phyloP scores from a whole-genome alignment of 23 tunicate genomes.

The Styela plicata region DNA sequence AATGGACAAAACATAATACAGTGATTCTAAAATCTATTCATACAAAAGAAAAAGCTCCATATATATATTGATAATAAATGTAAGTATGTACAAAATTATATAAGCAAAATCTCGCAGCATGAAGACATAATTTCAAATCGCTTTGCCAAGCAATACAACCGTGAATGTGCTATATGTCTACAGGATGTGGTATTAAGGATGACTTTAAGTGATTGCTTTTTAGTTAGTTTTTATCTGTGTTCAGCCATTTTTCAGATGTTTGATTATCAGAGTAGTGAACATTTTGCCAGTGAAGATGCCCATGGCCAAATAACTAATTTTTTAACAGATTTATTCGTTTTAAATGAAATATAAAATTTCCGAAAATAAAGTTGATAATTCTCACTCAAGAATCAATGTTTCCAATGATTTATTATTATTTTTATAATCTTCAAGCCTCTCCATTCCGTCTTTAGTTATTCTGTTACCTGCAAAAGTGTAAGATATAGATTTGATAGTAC shows the following conservation, averaged over 20 bases:
- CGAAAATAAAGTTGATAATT: no score
- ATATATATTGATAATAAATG: neutral
- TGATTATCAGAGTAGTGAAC: neutral
- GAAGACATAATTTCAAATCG: neutral
- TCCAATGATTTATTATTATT: neutral
- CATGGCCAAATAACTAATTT: no score
- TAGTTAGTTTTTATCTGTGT: neutral
- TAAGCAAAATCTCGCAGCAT: neutral
- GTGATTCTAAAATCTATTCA: neutral
- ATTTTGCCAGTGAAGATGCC: no score
- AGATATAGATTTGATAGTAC: no score
- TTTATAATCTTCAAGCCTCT: constrained; percentile 7
- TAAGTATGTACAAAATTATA: neutral
- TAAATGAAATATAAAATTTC: neutral
- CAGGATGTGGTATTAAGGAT: no score
- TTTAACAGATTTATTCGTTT: no score
- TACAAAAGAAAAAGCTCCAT: neutral
- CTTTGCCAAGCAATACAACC: no score
- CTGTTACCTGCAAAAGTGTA: constrained; percentile 15
- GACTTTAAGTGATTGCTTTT: no score
- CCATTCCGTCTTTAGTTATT: constrained; percentile 15
- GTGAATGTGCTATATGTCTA: no score
- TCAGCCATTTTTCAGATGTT: neutral
- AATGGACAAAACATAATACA: neutral
- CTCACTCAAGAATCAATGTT: constrained; percentile 11